Evolutionary conservation across 2,888 invertebrate species (phyloP), one percentile per base, ranked within the genome.

Genomic region (Temnothorax rugatulus): DNA sequence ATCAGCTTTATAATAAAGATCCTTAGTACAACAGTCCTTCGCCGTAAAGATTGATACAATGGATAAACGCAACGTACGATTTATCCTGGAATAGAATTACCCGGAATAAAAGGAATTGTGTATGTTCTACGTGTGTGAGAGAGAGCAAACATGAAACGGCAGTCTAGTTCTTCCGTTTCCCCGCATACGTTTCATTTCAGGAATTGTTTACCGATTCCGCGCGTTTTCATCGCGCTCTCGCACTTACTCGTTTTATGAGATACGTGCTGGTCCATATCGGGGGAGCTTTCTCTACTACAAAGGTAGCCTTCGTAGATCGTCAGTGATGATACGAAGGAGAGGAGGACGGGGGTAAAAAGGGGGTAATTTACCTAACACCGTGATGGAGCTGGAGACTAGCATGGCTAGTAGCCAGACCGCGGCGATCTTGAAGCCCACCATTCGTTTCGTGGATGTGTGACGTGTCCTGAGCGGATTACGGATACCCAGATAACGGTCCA

Each of bases 321-420:
- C 66, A 15, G 8, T 21, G 44, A 15, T 18, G 44, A 66, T 47
- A 66, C 4, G 9, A 21, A 15, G 5, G 15, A 34, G n/a, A 59
- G 47, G 11, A 59, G 47, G 11, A 13, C 5, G 1, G 2, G 15
- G 25, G 15, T 15, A 15, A 15, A 8, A 34, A 59, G 0, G 7
- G 52, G 13, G 3, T 63, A 68, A 61, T 96, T 96, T 95, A 97
- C 98, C 98, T 94, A 98, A 95, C 87, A 98, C 97, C 74, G 98
- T 98, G 92, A 98, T 98, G 82, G 97, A 98, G 95, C 97, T 98
- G 93, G 97, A 98, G 76, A 98, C 98, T 86, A 98, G 96, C 97
- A 98, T 97, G 68, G 99, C 98, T 91, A 99, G 96, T 25, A 98
- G 95, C 99, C 99, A 99, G 38, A 99, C 99, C 64, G 98, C 96